Evolutionary conservation across 2,113 vertebrate genomes (phyloP), one percentile per base, ranked within the genome.

Genomic region (Gavialis gangeticus): DNA sequence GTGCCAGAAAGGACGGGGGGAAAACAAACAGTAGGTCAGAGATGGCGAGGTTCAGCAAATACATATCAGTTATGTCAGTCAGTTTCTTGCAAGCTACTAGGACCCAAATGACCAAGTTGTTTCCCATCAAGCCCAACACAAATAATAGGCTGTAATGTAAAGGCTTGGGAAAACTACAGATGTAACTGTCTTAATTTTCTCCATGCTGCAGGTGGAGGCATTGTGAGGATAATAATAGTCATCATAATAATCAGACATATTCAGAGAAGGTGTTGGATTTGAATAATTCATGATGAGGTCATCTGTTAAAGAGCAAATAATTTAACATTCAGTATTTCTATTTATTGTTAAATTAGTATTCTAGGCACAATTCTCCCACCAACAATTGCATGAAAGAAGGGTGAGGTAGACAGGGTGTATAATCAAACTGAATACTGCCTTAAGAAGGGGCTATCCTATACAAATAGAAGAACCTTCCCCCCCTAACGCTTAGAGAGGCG

Each of bases 1-100:
- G 97, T n/a, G 97, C 95, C 91, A 98, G 98, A 46, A 98, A 98
- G 11, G 99, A 99, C 76, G 99, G 95, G 1, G 98, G 98, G 16
- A 98, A 84, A 55, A 98, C 97, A 64, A 99, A 97, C 4, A 99
- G 94, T 56, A 99, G 97, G 95, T 99, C 98, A 0, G 99, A 98
- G 87, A 99, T 66, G 9, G 98, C 98, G 82, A 99, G 95, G 96
- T 99, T 99, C 89, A 99, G 92, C 63, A 99, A 98, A 85, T 98
- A 99, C 1, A 99, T 67, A 0, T 99, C 99, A 1, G 99, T 99
- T 97, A 99, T 98, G 8, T 94, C 97, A 89, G 79, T 98, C 79
- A 99, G 82, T 93, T 98, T 99, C 83, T 98, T 98, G 95, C 95
- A 93, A 56, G 64, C 83, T 66, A 98, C 81, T 12, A 99, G 98